Percentiles rank a stretch among this genome's conserved stretches.
Conservation (phyloP, 2,113 vertebrate genomes). For the Arizona elegans region DNA sequence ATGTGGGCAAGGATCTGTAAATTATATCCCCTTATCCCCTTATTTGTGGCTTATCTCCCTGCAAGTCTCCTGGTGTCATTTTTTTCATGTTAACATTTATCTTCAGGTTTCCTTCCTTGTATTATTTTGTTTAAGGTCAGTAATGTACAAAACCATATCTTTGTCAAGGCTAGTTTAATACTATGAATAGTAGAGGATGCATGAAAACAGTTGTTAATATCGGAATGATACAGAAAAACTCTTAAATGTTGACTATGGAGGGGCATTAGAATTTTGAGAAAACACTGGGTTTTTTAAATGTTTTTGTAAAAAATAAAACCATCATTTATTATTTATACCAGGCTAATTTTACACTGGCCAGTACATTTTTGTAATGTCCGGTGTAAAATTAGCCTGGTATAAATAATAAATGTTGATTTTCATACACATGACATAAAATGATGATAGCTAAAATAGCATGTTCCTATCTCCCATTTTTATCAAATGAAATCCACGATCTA, state of each 20-base stretch:
- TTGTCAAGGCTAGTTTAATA: not conserved
- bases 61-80: not conserved
- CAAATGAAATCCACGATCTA: not conserved
- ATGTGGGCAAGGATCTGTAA: not conserved
- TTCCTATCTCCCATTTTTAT: not conserved
- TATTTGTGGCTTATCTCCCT: not conserved
- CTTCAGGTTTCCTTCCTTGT: not conserved
- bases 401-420: not conserved
- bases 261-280: not conserved
- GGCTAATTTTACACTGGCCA: too few relatives aligned
- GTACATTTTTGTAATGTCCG: not conserved
- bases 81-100: not conserved
- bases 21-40: not conserved
- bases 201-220: not conserved
- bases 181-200: too few relatives aligned
- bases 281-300: not conserved
- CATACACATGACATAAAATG: not conserved
- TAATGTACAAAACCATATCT: not conserved
- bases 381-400: not conserved
- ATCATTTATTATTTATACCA: too few relatives aligned
- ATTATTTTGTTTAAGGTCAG: not conserved
- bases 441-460: not conserved
- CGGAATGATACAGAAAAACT: not conserved
- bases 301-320: not conserved
- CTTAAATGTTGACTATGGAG: not conserved